Base-by-base conservation (phyloP, 2,888 invertebrate genomes). In the Macrosiphum euphorbiae region DNA sequence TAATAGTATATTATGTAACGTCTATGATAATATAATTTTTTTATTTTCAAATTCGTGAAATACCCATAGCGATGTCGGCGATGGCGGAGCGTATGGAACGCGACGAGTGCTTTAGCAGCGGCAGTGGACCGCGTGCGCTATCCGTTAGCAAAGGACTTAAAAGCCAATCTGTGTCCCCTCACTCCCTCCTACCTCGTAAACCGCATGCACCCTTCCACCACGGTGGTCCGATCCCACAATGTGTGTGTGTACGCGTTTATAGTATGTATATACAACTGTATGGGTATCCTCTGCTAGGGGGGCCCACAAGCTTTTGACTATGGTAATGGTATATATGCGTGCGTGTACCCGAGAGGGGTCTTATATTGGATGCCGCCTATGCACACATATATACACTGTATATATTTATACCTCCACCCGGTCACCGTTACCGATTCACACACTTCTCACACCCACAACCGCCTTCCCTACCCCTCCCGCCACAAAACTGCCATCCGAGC, bases 21-120 rank as follows among this genome's bases (percentile, higher is more conserved):
- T 47, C 26, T 35, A 13, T 4, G 28, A 11, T 11, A 26, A 41
- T 47, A 86, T 47, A 0, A 86, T 86, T 86, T 47, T 47, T 86
- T 28, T 1, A 28, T 16, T 55, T 91, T 44, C 97, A 95, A 89
- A 67, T 78, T 20, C 35, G 35, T 20, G 20, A 41, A 78, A 35
- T 35, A 35, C 16, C 8, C 2, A 20, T 35, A 78, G 35, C 16
- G 2, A 78, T 78, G 7, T 58, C 3, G 28, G 24, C n/a, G n/a
- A 3, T 2, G 2, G n/a, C n/a, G 28, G 20, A 3, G 28, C 41
- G 5, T 55, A 44, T 24, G 4, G 8, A 5, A 58, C 44, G 26
- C 55, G 24, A 58, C 55, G 92, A 67, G 87, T 67, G 67, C 52
- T 47, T 20, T 78, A 78, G 35, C 35, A 78, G 61, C 55, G 41